Percentiles rank a stretch among this genome's conserved stretches.
phyloP scores from a whole-genome alignment of 2,113 vertebrate species.

The Rattus rattus region DNA sequence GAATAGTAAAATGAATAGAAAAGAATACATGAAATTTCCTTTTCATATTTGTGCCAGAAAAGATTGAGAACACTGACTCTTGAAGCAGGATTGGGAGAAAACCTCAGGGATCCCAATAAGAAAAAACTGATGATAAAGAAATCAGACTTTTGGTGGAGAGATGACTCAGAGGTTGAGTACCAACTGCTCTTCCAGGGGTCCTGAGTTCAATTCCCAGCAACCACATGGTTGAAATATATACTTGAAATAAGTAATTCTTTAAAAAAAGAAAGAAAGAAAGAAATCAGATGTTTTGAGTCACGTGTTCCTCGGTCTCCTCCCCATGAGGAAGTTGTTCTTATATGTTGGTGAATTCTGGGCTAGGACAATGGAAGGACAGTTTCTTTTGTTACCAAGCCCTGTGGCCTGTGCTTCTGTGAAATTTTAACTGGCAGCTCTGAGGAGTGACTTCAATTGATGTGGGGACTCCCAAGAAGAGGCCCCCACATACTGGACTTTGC shows the following conservation, averaged over 20 bases:
- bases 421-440: neutral
- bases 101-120: neutral
- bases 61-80: neutral
- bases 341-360: neutral
- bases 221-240: too few species aligned
- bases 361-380: neutral
- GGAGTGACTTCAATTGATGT: neutral
- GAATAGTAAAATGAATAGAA: too few species aligned
- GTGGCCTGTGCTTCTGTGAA: neutral
- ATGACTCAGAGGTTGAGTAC: too few species aligned
- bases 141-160: neutral
- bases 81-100: neutral
- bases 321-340: neutral
- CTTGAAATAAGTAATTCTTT: too few species aligned
- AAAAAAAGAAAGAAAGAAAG: neutral
- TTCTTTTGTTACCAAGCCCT: neutral
- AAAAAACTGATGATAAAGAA: neutral
- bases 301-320: neutral
- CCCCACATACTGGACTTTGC: neutral
- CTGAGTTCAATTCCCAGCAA: too few species aligned
- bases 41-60: constrained; percentile 11
- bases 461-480: neutral
- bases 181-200: too few species aligned
- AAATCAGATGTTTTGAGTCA: neutral
- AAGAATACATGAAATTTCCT: too few species aligned